These are phyloP conservation scores for Fopius arisanus DNA, from an alignment of 1,140 invertebrate species.

Conservation along the genomic window DNA sequence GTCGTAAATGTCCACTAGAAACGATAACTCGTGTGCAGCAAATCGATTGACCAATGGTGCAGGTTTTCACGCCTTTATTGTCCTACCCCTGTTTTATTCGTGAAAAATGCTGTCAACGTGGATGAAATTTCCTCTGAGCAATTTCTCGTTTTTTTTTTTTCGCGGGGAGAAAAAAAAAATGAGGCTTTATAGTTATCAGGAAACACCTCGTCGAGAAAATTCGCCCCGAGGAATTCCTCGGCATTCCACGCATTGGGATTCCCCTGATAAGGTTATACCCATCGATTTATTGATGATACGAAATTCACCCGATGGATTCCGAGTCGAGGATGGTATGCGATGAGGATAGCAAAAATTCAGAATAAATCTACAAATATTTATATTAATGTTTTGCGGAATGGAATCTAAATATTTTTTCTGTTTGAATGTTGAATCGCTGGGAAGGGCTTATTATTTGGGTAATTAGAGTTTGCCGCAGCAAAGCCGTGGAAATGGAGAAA, in stretches of 20 bases:
- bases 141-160: background rate
- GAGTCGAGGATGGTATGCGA: too few relatives aligned
- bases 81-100: background rate
- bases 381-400: too few relatives aligned
- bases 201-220: too few relatives aligned
- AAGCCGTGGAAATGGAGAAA: too few relatives aligned
- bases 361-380: too few relatives aligned
- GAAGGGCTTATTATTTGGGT: too few relatives aligned
- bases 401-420: too few relatives aligned
- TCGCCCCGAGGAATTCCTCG: background rate
- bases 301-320: background rate
- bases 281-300: background rate
- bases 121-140: background rate
- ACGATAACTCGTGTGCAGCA: constrained; percentile 1
- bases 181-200: background rate
- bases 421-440: too few relatives aligned
- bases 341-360: too few relatives aligned
- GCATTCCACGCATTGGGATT: background rate
- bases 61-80: background rate
- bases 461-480: too few relatives aligned
- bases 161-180: too few relatives aligned
- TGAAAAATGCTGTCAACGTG: background rate
- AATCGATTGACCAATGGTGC: background rate
- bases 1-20: background rate
- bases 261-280: background rate